Conservation (phyloP, 2,888 invertebrate genomes). For the Galerucella calmariensis region DNA sequence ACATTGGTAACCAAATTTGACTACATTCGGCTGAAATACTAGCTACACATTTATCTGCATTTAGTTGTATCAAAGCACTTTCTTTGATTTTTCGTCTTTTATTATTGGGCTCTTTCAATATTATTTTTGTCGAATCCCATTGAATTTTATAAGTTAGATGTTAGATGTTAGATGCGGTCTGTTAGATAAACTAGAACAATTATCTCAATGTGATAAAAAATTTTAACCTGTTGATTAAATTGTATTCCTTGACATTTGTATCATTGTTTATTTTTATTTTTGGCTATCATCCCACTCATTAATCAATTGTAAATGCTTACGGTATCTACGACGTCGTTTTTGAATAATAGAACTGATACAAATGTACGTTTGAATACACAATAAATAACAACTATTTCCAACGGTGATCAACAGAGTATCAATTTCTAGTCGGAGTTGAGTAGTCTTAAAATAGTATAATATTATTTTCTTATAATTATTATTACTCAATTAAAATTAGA, state of each 20-base stretch:
- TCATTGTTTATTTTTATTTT: constrained; percentile 18
- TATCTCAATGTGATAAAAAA: background rate
- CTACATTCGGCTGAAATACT: too few relatives aligned
- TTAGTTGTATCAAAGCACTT: too few relatives aligned
- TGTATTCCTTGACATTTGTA: constrained; percentile 12
- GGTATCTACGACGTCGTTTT: constrained; percentile 4
- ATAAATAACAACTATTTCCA: background rate
- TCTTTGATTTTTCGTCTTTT: too few relatives aligned
- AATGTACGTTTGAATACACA: background rate
- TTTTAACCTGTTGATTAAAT: background rate
- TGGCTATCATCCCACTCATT: background rate
- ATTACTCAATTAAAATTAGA: too few relatives aligned
- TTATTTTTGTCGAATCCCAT: too few relatives aligned
- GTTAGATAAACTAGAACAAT: background rate
- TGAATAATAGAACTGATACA: constrained; percentile 11
- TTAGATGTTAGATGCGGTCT: too few relatives aligned
- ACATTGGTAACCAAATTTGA: too few relatives aligned
- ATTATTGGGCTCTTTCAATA: too few relatives aligned
- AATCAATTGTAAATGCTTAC: background rate
- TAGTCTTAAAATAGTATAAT: too few relatives aligned
- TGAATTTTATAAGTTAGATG: too few relatives aligned
- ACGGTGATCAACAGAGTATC: background rate
- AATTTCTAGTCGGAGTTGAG: background rate
- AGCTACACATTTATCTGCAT: too few relatives aligned
- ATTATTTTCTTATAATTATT: background rate